These are phyloP conservation scores for Agapetus fuscipes DNA, from an alignment of 2,888 invertebrate genomes.

Conservation along the genomic window DNA sequence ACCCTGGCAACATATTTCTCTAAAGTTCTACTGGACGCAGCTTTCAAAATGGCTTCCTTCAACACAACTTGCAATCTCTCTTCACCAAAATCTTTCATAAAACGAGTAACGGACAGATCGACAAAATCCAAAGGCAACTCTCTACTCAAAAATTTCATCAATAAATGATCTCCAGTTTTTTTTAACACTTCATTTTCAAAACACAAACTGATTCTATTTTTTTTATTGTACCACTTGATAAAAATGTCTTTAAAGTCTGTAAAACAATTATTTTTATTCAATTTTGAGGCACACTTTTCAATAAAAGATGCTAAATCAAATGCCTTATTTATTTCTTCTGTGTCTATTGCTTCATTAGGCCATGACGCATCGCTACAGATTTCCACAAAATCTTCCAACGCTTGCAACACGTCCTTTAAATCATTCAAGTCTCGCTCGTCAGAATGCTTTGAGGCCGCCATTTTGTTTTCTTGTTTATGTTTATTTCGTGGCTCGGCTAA, in stretches of 20 bases:
- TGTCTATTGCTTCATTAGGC: constrained; percentile 34
- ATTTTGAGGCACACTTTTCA: constrained; percentile 41
- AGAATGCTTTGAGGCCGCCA: not conserved
- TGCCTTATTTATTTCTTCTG: constrained; percentile 40
- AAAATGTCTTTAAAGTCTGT: constrained; percentile 32
- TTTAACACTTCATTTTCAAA: constrained; percentile 25
- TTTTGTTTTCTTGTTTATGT: not conserved
- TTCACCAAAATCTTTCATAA: constrained; percentile 31
- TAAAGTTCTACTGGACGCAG: constrained; percentile 26
- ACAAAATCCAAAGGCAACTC: constrained; percentile 27
- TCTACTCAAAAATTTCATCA: constrained; percentile 33
- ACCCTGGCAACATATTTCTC: constrained; percentile 26
- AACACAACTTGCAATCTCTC: constrained; percentile 34
- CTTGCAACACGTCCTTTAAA: constrained; percentile 38
- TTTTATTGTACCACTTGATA: constrained; percentile 17
- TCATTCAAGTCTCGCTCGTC: constrained; percentile 27
- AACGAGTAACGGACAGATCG: constrained; percentile 37
- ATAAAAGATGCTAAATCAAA: constrained; percentile 46
- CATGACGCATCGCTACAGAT: constrained; percentile 41
- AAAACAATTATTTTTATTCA: constrained; percentile 35
- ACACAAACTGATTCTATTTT: constrained; percentile 24
- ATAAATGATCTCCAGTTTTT: constrained; percentile 36
- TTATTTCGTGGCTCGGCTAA: too few species aligned
- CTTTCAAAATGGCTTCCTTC: constrained; percentile 25
- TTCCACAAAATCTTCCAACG: constrained; percentile 44